These are phyloP conservation scores for Xiphorhynchus erythropygius DNA, from an alignment of 2,797 vertebrate species.

Conservation along the genomic window DNA sequence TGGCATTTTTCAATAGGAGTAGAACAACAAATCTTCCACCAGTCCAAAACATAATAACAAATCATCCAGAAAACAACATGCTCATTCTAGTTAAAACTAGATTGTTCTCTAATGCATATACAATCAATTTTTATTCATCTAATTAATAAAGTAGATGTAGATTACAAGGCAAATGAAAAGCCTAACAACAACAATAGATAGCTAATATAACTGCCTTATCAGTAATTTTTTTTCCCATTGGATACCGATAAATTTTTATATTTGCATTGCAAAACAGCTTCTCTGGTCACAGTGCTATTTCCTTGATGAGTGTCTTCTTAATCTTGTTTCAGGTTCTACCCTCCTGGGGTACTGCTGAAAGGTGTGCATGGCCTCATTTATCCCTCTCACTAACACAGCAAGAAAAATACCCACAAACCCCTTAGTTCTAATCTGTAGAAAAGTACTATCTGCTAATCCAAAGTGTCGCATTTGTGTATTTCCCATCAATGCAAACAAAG, in stretches of 20 bases:
- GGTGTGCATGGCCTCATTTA: neutral
- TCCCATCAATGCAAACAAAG: neutral
- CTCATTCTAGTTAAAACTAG: neutral
- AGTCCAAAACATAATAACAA: neutral
- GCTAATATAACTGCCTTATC: neutral
- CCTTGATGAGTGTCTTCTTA: neutral
- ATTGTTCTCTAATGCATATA: neutral
- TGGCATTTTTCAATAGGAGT: neutral
- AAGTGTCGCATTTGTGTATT: neutral
- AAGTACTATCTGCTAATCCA: neutral
- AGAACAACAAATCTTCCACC: neutral
- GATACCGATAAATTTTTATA: neutral
- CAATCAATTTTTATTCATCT: neutral
- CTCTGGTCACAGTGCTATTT: neutral
- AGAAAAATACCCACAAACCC: neutral
- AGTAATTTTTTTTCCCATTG: neutral
- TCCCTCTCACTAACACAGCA: neutral
- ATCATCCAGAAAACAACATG: neutral
- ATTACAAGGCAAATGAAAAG: slow-evolving; percentile 41
- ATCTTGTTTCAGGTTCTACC: neutral
- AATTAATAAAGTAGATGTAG: slow-evolving; percentile 4
- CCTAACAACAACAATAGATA: neutral
- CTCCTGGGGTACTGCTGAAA: neutral
- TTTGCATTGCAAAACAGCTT: neutral
- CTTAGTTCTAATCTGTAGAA: neutral